These are phyloP conservation scores for Samia ricini DNA, from an alignment of 1,140 invertebrate genomes.

Conservation along the genomic window DNA sequence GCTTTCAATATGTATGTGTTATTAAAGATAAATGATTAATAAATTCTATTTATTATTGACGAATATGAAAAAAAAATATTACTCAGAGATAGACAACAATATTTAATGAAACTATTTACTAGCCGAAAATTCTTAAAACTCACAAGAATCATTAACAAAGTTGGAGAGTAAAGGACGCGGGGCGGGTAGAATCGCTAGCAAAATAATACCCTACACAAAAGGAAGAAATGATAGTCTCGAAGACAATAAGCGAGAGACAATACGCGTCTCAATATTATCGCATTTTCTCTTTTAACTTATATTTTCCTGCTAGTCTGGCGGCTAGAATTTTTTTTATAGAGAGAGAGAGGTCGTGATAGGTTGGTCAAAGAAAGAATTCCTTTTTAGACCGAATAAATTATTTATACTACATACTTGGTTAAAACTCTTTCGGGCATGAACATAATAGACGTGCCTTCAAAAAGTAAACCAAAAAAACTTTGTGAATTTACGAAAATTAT, in stretches of 20 bases:
- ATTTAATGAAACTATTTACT: constrained; percentile 15
- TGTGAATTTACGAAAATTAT: too few relatives aligned
- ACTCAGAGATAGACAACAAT: not conserved
- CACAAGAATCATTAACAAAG: constrained; percentile 3
- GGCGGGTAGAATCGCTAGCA: not conserved
- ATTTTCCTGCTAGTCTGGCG: constrained; percentile 14
- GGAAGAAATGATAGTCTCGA: constrained; percentile 10
- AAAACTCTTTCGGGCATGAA: too few relatives aligned
- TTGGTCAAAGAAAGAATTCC: too few relatives aligned
- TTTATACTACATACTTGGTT: too few relatives aligned
- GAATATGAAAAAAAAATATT: not conserved
- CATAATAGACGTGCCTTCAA: too few relatives aligned
- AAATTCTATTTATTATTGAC: not conserved
- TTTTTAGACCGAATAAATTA: too few relatives aligned
- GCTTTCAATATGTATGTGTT: too few relatives aligned
- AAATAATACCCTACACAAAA: constrained; percentile 11
- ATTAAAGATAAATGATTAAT: not conserved
- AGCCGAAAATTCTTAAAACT: constrained; percentile 12
- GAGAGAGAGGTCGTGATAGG: too few relatives aligned
- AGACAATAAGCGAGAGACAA: constrained; percentile 23
- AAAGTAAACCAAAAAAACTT: too few relatives aligned
- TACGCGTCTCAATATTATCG: constrained; percentile 23
- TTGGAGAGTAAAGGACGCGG: not conserved
- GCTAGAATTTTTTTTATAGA: not conserved
- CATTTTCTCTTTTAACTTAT: constrained; percentile 22